Percentiles rank a stretch among this genome's conserved stretches.
Evolutionary conservation across 2,888 invertebrate genomes (phyloP).

Genomic region (Leptodirus hochenwartii): DNA sequence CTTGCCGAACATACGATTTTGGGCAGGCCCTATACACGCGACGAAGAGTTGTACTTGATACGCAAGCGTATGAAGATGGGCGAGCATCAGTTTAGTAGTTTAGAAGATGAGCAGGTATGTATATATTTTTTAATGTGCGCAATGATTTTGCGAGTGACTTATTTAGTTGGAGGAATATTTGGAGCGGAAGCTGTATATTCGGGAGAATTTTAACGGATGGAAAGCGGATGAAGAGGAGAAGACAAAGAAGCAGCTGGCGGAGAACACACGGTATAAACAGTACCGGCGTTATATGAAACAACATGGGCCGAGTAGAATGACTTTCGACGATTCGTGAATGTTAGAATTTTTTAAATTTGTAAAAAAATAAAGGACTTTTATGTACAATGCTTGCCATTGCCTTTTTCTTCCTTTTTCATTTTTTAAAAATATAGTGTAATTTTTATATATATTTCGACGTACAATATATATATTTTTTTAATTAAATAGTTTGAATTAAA

Average conservation of each 20-base stretch:
- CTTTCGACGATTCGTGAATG: constrained; percentile 64
- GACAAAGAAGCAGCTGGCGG: constrained; percentile 65
- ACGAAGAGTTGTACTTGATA: constrained; percentile 73
- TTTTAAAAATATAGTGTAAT: no score
- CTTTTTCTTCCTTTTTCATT: no score
- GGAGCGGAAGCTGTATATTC: constrained; percentile 62
- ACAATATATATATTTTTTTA: no score
- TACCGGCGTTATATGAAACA: constrained; percentile 81
- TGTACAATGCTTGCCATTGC: no score
- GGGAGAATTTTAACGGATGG: constrained; percentile 62
- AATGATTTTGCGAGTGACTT: no score
- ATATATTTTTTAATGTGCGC: no score
- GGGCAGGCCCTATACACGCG: constrained; percentile 58
- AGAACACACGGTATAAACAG: constrained; percentile 73
- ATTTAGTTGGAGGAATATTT: constrained; percentile 61
- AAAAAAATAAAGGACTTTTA: no score
- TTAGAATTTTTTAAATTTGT: neutral
- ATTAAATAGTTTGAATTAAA: no score
- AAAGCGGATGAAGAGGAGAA: constrained; percentile 69
- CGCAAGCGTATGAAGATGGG: constrained; percentile 58
- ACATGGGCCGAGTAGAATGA: constrained; percentile 76
- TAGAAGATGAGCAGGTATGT: constrained; percentile 57
- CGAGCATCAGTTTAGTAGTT: constrained; percentile 48
- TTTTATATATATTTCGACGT: no score
- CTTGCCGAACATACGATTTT: constrained; percentile 59